These are phyloP conservation scores for Caerostris darwini DNA, from an alignment of 1,140 invertebrate species.

Conservation along the genomic window DNA sequence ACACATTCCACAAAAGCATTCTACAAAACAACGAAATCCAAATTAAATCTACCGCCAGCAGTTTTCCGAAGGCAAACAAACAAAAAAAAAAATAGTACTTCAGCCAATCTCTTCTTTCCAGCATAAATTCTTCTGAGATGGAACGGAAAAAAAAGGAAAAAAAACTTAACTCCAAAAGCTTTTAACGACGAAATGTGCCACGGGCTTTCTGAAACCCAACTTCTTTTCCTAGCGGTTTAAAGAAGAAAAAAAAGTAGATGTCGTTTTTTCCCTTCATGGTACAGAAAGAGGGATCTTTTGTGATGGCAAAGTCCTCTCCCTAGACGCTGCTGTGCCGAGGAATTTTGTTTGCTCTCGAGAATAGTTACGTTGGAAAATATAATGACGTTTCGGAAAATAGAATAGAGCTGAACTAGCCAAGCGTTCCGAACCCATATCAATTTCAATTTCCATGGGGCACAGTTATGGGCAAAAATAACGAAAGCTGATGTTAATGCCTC, in stretches of 20 bases:
- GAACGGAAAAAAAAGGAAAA: not conserved
- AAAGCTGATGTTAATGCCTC: not conserved
- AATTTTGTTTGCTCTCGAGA: not conserved
- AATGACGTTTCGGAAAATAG: not conserved
- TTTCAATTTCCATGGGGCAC: not conserved
- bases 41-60: not conserved
- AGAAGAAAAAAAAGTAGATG: not conserved
- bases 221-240: not conserved
- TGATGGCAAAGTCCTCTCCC: not conserved
- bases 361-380: not conserved
- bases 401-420: not conserved
- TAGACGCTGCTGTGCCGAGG: not conserved
- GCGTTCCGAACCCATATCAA: not conserved
- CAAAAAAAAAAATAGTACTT: not conserved
- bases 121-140: not conserved
- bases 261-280: not conserved
- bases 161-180: not conserved
- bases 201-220: not conserved
- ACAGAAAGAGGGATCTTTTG: not conserved
- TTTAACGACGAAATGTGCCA: not conserved
- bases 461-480: not conserved
- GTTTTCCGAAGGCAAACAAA: not conserved
- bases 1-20: not conserved
- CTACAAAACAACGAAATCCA: not conserved
- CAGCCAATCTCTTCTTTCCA: not conserved